These are phyloP conservation scores for Candoia aspera DNA, from an alignment of 2,113 vertebrate genomes.

Conservation along the genomic window DNA sequence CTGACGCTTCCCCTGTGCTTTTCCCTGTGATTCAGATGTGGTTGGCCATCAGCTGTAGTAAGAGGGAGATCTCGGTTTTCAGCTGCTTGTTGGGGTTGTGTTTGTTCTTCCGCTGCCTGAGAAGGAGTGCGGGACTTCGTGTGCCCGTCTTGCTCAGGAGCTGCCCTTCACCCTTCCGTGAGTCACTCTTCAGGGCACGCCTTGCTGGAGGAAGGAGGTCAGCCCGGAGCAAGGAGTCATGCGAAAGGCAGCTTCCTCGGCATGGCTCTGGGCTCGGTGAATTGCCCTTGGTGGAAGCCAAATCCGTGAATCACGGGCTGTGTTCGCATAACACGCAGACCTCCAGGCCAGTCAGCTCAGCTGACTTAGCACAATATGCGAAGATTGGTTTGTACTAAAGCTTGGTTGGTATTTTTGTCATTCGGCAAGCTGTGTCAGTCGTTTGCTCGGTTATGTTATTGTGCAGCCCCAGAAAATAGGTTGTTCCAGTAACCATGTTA, in stretches of 20 bases:
- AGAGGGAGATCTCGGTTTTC: background rate
- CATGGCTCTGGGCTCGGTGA: background rate
- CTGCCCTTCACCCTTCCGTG: background rate
- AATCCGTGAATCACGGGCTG: background rate
- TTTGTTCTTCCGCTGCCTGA: background rate
- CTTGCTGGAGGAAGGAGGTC: background rate
- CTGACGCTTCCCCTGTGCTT: background rate
- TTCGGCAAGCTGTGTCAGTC: background rate
- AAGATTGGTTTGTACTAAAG: background rate
- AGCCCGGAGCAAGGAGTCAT: background rate
- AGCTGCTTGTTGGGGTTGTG: background rate
- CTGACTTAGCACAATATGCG: background rate
- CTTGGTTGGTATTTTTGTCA: background rate
- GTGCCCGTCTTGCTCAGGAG: background rate
- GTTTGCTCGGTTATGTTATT: background rate
- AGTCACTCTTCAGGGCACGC: no score
- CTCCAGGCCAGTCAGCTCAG: background rate
- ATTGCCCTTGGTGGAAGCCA: background rate
- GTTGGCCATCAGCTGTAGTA: background rate
- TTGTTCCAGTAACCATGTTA: background rate
- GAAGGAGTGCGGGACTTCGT: fast-evolving
- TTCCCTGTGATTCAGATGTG: background rate
- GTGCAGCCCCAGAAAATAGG: background rate
- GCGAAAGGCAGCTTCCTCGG: background rate
- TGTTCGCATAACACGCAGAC: background rate